Conservation (phyloP, 2,888 invertebrate species). For the Microctonus brassicae region DNA sequence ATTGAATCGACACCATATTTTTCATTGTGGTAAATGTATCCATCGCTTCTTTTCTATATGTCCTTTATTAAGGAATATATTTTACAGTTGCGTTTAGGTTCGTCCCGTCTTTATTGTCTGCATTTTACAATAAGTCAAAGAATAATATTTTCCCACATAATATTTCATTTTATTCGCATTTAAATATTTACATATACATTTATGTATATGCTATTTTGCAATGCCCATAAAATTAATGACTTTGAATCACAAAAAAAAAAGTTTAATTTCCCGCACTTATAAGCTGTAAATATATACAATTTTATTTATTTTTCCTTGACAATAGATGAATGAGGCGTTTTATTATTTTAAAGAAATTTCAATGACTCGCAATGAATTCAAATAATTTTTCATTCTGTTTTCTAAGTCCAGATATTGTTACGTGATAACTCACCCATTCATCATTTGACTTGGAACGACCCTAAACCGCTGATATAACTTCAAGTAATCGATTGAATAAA, state of each 20-base stretch:
- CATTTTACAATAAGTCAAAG: conserved; percentile 9
- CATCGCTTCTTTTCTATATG: no score
- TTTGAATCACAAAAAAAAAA: neutral
- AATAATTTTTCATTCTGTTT: neutral
- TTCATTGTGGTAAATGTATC: neutral
- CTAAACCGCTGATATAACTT: conserved; percentile 46
- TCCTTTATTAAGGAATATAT: neutral
- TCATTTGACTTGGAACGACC: conserved; percentile 43
- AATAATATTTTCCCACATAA: conserved; percentile 5
- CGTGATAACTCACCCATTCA: neutral
- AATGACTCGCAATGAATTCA: neutral
- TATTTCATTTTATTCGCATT: neutral
- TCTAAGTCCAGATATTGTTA: neutral
- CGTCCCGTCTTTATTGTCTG: conserved; percentile 53
- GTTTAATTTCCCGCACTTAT: neutral
- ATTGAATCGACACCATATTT: conserved; percentile 50
- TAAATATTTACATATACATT: neutral
- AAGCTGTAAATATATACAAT: conserved; percentile 37
- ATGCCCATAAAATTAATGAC: neutral
- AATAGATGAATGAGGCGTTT: neutral
- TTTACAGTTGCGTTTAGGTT: conserved; percentile 54
- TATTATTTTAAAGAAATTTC: neutral
- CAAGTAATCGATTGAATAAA: conserved; percentile 42
- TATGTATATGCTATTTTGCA: neutral
- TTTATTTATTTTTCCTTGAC: neutral